Evolutionary conservation across 1,140 invertebrate genomes (phyloP), one percentile per base, ranked within the genome.

Genomic region (Drosophila kohkoa): DNA sequence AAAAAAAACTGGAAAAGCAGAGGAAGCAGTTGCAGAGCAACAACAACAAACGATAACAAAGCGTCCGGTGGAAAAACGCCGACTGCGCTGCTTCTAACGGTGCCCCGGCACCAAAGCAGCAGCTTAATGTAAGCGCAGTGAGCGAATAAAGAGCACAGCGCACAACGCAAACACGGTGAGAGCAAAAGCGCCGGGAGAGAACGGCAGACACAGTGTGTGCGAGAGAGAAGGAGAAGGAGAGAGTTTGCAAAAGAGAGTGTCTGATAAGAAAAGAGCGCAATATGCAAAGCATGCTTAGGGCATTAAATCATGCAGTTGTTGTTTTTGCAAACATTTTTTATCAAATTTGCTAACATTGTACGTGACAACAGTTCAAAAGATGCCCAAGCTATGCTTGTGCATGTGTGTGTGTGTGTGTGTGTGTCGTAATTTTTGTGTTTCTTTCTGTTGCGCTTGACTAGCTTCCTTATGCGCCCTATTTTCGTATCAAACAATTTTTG

Each of bases 21-120:
- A 13, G 25, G 35, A 52, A 49, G 10, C 20, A 38, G 8, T n/a
- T 5, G 10, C 15, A 66, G 48, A 32, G 20, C 60, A 11, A 4
- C 15, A 63, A 43, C 45, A 58, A 16, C 52, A 51, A 54, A 63
- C 28, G 51, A 64, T 43, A 71, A 55, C 60, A 64, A 71, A 63
- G 65, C 55, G 55, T 68, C 16, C 65, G 65, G 55, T 68, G 55
- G 65, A 28, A 68, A 48, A 62, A 49, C 11, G 51, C 49, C n/a
- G 41, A 45, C 65, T 7, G 65, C 65, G 71, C 71, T 74, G 65
- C 52, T 58, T 75, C 72, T 75, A 75, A 75, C 66, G 59, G 72
- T 75, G 66, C 72, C 8, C n/a, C 49, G 10, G 13, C 48, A 51
- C 20, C 3, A 25, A 25, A 25, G 20, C 20, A 25, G 20, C 54